These are phyloP conservation scores for Formicarius rufipectus DNA, from an alignment of 2,113 vertebrate species.

Conservation along the genomic window DNA sequence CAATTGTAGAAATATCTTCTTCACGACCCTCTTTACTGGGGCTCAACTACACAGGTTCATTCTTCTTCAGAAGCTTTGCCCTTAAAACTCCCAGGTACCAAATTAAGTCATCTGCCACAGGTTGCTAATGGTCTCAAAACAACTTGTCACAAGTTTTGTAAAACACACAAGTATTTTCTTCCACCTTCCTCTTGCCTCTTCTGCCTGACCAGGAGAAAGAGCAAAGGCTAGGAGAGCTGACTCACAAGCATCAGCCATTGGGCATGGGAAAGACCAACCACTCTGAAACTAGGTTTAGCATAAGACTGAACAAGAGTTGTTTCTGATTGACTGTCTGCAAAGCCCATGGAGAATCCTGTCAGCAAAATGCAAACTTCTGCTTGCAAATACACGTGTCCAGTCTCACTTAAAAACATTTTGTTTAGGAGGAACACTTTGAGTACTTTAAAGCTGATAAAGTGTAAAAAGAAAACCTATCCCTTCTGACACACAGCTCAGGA, in stretches of 20 bases:
- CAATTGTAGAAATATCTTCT: neutral
- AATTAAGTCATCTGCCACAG: neutral
- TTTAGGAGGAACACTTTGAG: neutral
- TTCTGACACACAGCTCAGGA: neutral
- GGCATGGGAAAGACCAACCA: neutral
- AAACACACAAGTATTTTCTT: neutral
- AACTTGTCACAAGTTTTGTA: neutral
- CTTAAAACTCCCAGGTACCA: neutral
- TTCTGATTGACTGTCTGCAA: neutral
- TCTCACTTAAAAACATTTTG: neutral
- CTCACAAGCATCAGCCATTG: rapidly evolving
- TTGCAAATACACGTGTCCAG: neutral
- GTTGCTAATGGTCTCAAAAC: neutral
- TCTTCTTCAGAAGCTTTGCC: neutral
- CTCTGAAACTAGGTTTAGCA: neutral
- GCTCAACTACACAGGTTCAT: neutral
- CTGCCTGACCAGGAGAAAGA: neutral
- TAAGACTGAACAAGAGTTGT: neutral
- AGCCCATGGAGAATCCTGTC: neutral
- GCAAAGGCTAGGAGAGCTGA: neutral
- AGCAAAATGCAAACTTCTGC: neutral
- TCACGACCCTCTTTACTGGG: neutral
- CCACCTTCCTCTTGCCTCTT: neutral
- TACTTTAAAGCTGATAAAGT: neutral
- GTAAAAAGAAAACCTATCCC: neutral